phyloP scores from a whole-genome alignment of 2,113 vertebrate species.

The Anseranas semipalmata region DNA sequence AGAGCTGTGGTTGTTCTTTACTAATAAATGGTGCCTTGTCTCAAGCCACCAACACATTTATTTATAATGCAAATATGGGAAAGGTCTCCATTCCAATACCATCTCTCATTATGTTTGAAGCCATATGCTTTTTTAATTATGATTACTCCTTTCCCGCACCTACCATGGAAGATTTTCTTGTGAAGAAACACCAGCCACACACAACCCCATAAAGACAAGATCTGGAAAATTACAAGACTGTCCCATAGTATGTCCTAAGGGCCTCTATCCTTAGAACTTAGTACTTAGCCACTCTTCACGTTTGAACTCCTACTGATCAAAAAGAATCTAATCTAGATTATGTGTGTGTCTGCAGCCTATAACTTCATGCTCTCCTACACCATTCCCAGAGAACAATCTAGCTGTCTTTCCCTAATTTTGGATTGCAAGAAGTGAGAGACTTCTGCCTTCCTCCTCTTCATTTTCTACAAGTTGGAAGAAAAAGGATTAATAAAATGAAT shows the following conservation, averaged over 20 bases:
- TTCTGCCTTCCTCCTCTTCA: background rate
- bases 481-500: background rate
- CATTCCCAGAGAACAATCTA: background rate
- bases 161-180: background rate
- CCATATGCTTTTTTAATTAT: background rate
- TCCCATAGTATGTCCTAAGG: background rate
- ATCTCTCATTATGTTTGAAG: background rate
- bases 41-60: background rate
- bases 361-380: background rate
- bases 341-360: background rate
- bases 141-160: background rate
- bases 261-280: background rate
- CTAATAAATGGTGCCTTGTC: no score
- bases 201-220: background rate
- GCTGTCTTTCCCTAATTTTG: background rate
- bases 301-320: background rate
- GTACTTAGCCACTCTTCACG: background rate
- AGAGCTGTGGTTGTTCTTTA: background rate
- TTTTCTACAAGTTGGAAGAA: background rate
- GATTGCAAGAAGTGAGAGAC: background rate
- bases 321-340: background rate
- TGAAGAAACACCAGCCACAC: background rate
- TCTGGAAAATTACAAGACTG: background rate
- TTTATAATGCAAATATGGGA: background rate
- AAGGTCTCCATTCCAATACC: background rate